Evolutionary conservation across 2,888 invertebrate species (phyloP).

Genomic region (Embidobia sp.): DNA sequence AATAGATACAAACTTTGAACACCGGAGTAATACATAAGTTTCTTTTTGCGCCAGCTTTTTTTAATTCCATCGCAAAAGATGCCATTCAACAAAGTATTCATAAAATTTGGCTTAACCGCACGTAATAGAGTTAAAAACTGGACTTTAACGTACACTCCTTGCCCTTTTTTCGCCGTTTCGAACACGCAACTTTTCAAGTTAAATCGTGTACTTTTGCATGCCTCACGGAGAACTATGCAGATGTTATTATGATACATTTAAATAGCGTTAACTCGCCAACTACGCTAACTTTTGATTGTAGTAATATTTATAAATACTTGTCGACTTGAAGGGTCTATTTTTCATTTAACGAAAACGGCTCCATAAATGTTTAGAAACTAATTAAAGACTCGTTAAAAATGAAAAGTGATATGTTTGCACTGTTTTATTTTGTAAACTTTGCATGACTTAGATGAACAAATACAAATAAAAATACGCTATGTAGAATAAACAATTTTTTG

Average conservation of each 20-base stretch:
- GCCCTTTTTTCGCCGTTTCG: background rate
- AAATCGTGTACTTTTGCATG: constrained; percentile 9
- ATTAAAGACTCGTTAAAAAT: no score
- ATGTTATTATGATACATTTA: constrained; percentile 8
- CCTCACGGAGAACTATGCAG: constrained; percentile 3
- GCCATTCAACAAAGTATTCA: constrained; percentile 18
- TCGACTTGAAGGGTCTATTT: no score
- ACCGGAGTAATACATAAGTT: background rate
- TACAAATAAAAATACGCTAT: no score
- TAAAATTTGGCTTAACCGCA: constrained; percentile 17
- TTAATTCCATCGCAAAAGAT: background rate
- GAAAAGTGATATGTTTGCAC: no score
- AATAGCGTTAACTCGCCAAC: background rate
- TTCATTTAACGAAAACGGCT: no score
- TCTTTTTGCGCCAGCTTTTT: background rate
- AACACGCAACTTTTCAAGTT: constrained; percentile 19
- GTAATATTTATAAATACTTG: no score
- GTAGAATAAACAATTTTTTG: no score
- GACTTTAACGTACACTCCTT: constrained; percentile 2
- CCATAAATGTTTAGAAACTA: no score
- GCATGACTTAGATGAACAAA: no score
- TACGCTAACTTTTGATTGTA: background rate
- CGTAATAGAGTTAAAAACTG: constrained; percentile 14
- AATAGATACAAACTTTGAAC: background rate
- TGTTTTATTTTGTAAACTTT: no score